Evolutionary conservation across 2,113 vertebrate species (phyloP).

Genomic region (Anguilla rostrata): DNA sequence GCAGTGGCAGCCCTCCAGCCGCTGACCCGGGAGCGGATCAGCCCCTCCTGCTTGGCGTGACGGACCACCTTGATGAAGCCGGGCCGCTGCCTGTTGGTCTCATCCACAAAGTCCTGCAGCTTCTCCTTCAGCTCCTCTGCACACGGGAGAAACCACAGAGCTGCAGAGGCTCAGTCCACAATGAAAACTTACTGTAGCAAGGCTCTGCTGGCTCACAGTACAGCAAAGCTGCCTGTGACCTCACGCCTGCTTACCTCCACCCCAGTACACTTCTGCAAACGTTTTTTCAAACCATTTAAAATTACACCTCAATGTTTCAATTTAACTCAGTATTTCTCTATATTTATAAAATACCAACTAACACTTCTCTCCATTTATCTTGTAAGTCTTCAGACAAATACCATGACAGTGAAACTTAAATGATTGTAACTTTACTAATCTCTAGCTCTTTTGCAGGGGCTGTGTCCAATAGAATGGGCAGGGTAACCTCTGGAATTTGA

Average conservation of each 20-base stretch:
- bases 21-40: slow-evolving; percentile 93
- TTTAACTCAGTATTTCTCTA: too few relatives aligned
- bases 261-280: too few relatives aligned
- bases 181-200: not conserved
- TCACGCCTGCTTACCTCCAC: not conserved
- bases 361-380: too few relatives aligned
- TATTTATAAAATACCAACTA: too few relatives aligned
- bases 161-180: not conserved
- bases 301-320: too few relatives aligned
- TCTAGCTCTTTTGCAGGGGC: too few relatives aligned
- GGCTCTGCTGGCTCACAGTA: not conserved
- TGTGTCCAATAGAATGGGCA: too few relatives aligned
- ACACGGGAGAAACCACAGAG: slow-evolving; percentile 22
- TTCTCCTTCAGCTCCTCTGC: slow-evolving; percentile 93
- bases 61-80: slow-evolving; percentile 92
- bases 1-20: slow-evolving; percentile 91
- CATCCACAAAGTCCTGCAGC: slow-evolving; percentile 82
- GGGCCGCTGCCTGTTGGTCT: slow-evolving; percentile 78
- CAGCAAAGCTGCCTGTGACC: not conserved
- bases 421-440: too few relatives aligned
- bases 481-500: too few relatives aligned
- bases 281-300: too few relatives aligned
- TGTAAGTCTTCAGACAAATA: too few relatives aligned
- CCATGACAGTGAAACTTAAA: too few relatives aligned
- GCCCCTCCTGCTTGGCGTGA: slow-evolving; percentile 88